These are phyloP conservation scores for Laothoe populi DNA, from an alignment of 2,888 invertebrate species.

Conservation along the genomic window DNA sequence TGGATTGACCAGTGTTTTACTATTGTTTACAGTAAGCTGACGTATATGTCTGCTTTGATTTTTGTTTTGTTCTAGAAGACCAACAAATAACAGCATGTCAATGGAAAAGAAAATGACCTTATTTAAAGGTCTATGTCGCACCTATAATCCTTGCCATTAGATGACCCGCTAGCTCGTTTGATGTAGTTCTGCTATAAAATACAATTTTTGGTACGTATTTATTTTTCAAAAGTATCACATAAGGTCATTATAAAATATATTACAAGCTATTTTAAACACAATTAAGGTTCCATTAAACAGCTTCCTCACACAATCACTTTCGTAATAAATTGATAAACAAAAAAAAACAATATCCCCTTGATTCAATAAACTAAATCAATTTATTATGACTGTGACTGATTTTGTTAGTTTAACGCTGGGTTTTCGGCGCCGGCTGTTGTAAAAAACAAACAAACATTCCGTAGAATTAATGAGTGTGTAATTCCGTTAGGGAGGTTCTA, in stretches of 20 bases:
- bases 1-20: too few relatives aligned
- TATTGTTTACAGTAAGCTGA: too few relatives aligned
- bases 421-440: constrained; percentile 66
- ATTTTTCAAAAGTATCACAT: background rate
- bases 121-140: too few relatives aligned
- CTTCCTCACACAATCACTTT: constrained; percentile 1
- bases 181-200: too few relatives aligned
- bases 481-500: constrained; percentile 74
- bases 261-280: background rate
- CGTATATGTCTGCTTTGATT: too few relatives aligned
- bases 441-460: constrained; percentile 77
- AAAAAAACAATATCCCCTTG: constrained; percentile 52
- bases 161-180: too few relatives aligned
- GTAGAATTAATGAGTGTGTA: constrained; percentile 82
- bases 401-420: constrained; percentile 68
- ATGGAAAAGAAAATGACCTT: too few relatives aligned
- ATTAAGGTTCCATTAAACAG: constrained; percentile 12
- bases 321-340: constrained; percentile 25
- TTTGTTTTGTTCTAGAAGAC: too few relatives aligned
- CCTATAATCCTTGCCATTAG: too few relatives aligned
- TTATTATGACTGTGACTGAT: constrained; percentile 75
- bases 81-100: too few relatives aligned
- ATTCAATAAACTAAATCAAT: constrained; percentile 59
- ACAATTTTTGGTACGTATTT: too few relatives aligned
- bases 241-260: background rate